Percentiles rank a stretch among this genome's conserved stretches.
Conservation (phyloP, 2,888 invertebrate species). For the Tiliacea aurago region DNA sequence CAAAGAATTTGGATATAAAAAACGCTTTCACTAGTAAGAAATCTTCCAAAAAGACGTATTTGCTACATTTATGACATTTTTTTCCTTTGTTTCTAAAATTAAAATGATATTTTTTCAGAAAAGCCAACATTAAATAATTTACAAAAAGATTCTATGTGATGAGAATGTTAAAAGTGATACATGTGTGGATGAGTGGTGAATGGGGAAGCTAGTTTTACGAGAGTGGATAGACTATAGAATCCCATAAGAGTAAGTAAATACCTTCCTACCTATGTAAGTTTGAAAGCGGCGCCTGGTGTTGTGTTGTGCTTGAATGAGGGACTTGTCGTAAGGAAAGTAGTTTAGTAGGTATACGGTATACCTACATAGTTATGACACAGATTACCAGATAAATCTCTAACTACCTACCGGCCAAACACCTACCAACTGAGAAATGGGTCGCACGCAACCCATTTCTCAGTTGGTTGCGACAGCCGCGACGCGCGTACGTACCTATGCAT, state of each 20-base stretch:
- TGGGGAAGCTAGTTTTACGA: neutral
- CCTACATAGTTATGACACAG: too few species aligned
- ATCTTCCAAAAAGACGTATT: slow-evolving; percentile 88
- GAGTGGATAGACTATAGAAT: neutral
- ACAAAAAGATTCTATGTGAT: slow-evolving; percentile 57
- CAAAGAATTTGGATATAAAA: slow-evolving; percentile 90
- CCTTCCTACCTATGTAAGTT: neutral
- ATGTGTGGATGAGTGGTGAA: too few species aligned
- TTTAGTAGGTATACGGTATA: too few species aligned
- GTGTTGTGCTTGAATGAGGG: neutral
- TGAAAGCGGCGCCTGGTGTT: neutral
- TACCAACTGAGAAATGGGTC: too few species aligned
- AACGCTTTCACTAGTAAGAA: slow-evolving; percentile 88
- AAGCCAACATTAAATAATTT: slow-evolving; percentile 70
- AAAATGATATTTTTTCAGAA: slow-evolving; percentile 77
- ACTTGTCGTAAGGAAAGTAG: neutral
- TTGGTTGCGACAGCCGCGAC: too few species aligned
- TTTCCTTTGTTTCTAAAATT: slow-evolving; percentile 89
- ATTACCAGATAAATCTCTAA: too few species aligned
- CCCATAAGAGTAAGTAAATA: neutral
- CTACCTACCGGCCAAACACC: too few species aligned
- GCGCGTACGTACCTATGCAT: too few species aligned
- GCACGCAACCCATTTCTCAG: too few species aligned
- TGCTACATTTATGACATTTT: slow-evolving; percentile 88
- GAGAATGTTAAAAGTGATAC: neutral